These are phyloP conservation scores for Calcarius ornatus DNA, from an alignment of 2,113 vertebrate species.

Conservation along the genomic window DNA sequence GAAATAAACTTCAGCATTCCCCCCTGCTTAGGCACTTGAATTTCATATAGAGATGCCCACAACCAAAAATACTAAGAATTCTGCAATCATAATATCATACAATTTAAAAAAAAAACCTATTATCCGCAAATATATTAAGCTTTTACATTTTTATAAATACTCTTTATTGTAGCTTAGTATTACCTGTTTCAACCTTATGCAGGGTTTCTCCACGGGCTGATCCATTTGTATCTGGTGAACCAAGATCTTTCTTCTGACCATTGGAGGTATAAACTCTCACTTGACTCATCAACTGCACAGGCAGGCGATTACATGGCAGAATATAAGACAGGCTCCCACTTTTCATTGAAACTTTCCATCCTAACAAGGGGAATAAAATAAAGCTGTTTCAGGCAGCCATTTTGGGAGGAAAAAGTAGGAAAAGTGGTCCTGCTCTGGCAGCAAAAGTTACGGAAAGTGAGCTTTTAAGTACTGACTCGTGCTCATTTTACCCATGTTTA, in stretches of 20 bases:
- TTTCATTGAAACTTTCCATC: slow-evolving; percentile 75
- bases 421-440: neutral
- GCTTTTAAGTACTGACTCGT: neutral
- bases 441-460: neutral
- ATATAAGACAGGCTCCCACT: slow-evolving; percentile 69
- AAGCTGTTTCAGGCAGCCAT: neutral
- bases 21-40: neutral
- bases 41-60: neutral
- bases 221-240: slow-evolving; percentile 32
- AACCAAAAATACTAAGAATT: neutral
- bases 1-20: neutral
- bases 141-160: neutral
- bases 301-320: slow-evolving; percentile 67
- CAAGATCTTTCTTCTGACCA: slow-evolving; percentile 71
- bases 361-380: slow-evolving; percentile 59
- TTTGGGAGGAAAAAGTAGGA: neutral
- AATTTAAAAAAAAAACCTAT: neutral
- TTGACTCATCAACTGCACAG: slow-evolving; percentile 70
- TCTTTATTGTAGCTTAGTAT: neutral
- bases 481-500: neutral
- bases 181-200: slow-evolving; percentile 62
- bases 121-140: neutral
- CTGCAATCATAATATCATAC: rapidly evolving
- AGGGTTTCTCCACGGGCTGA: neutral
- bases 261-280: slow-evolving; percentile 83